Evolutionary conservation across 1,140 invertebrate genomes (phyloP).

Genomic region (Aporrectodea caliginosa): DNA sequence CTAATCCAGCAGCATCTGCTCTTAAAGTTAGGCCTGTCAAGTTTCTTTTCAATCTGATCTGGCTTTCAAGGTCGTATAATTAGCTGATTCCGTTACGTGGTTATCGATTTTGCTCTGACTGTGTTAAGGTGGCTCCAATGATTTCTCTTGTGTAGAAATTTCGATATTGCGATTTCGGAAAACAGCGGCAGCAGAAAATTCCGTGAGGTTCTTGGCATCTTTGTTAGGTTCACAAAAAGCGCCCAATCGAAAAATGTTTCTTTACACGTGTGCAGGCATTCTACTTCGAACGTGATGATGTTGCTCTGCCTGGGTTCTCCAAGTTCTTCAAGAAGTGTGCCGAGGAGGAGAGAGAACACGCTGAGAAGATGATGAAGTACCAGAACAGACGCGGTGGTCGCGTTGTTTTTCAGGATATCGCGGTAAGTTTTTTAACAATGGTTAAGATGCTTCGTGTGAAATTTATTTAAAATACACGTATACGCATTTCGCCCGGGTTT

Average conservation of each 20-base stretch:
- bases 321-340: slow-evolving; percentile 71
- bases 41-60: not conserved
- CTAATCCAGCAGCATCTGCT: not conserved
- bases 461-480: not conserved
- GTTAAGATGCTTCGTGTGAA: too few relatives aligned
- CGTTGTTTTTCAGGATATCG: slow-evolving; percentile 59
- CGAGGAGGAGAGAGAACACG: slow-evolving; percentile 73
- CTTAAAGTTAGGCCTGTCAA: not conserved
- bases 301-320: slow-evolving; percentile 68
- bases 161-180: not conserved
- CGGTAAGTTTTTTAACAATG: slow-evolving; percentile 42
- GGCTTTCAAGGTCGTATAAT: not conserved
- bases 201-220: not conserved
- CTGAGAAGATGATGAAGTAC: too few relatives aligned
- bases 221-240: not conserved
- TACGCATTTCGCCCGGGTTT: too few relatives aligned
- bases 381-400: slow-evolving; percentile 76
- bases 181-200: not conserved
- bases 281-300: slow-evolving; percentile 75
- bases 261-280: slow-evolving; percentile 60
- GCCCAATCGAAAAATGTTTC: not conserved
- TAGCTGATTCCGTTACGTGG: not conserved
- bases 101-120: not conserved
- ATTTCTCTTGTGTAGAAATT: not conserved
- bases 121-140: not conserved